A percentile compares a stretch with the other conserved stretches of the same genome.
These are phyloP conservation scores for Sardina pilchardus DNA, from an alignment of 2,113 vertebrate genomes.

Conservation along the genomic window DNA sequence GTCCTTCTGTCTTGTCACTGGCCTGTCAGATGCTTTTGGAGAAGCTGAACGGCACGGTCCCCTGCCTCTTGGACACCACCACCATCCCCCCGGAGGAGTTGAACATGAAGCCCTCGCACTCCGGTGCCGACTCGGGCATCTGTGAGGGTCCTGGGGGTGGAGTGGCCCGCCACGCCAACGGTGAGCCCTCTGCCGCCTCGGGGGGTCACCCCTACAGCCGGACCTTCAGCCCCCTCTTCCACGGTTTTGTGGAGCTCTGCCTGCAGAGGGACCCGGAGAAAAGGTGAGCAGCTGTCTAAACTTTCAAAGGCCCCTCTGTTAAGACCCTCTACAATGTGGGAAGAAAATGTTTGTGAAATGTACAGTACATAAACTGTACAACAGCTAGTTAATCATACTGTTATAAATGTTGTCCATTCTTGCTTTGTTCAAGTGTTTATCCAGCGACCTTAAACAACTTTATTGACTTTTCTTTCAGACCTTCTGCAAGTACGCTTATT, in stretches of 20 bases:
- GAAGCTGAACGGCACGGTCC: constrained; percentile 94
- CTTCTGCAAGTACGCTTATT: constrained; percentile 82
- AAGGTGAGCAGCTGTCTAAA: constrained; percentile 68
- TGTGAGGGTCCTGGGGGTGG: constrained; percentile 76
- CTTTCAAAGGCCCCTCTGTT: not conserved
- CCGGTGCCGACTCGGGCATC: constrained; percentile 80
- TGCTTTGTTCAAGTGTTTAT: not conserved
- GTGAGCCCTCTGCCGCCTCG: constrained; percentile 74
- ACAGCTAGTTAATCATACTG: not conserved
- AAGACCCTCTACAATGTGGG: not conserved
- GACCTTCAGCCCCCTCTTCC: constrained; percentile 90
- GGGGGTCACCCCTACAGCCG: constrained; percentile 88
- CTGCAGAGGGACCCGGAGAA: constrained; percentile 87
- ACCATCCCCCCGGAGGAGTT: constrained; percentile 94
- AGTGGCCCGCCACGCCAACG: constrained; percentile 79
- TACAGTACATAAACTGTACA: too few species aligned
- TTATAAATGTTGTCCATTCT: not conserved
- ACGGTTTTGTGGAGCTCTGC: constrained; percentile 92
- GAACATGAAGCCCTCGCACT: constrained; percentile 84
- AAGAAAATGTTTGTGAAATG: not conserved
- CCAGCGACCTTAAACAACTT: not conserved
- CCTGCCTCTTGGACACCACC: constrained; percentile 91
- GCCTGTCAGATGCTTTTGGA: constrained; percentile 89
- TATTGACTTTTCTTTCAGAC: constrained; percentile 67
- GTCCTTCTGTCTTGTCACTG: not conserved